A percentile compares a stretch with the other conserved stretches of the same genome.
Evolutionary conservation across 2,888 invertebrate genomes (phyloP).

Genomic region (Sericinus montela): DNA sequence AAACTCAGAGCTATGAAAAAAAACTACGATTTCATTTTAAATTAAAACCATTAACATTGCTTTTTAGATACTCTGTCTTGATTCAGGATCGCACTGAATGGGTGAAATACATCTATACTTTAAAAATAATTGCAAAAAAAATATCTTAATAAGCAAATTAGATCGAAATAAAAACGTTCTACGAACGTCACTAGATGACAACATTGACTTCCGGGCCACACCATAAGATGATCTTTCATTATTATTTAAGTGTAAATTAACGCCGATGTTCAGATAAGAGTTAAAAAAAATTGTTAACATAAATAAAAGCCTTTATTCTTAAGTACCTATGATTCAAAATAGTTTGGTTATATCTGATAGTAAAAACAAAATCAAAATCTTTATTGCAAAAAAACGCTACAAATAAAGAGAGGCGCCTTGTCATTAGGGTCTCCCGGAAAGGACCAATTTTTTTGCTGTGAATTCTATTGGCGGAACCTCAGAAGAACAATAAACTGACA

Average conservation of each 20-base stretch:
- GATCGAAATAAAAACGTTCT: constrained; percentile 47
- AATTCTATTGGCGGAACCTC: constrained; percentile 53
- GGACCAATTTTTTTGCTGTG: constrained; percentile 50
- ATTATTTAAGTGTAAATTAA: constrained; percentile 23
- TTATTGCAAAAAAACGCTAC: constrained; percentile 36
- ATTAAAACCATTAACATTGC: too few relatives aligned
- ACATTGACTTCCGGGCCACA: constrained; percentile 71
- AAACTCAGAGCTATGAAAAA: too few relatives aligned
- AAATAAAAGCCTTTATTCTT: background rate
- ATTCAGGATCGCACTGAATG: too few relatives aligned
- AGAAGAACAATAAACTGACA: constrained; percentile 72
- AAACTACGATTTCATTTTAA: too few relatives aligned
- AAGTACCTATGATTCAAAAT: constrained; percentile 28
- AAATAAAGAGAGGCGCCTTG: constrained; percentile 60
- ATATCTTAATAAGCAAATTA: background rate
- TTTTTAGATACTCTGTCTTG: too few relatives aligned
- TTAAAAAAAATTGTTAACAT: background rate
- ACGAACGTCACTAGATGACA: constrained; percentile 54
- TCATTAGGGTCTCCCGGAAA: constrained; percentile 75
- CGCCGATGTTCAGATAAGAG: constrained; percentile 48
- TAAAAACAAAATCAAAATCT: constrained; percentile 10
- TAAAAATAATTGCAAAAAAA: background rate
- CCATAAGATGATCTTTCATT: constrained; percentile 26
- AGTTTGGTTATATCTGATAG: constrained; percentile 16
- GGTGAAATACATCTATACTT: too few relatives aligned